These are phyloP conservation scores for Danaus chrysippus DNA, from an alignment of 2,888 invertebrate species.

Conservation along the genomic window DNA sequence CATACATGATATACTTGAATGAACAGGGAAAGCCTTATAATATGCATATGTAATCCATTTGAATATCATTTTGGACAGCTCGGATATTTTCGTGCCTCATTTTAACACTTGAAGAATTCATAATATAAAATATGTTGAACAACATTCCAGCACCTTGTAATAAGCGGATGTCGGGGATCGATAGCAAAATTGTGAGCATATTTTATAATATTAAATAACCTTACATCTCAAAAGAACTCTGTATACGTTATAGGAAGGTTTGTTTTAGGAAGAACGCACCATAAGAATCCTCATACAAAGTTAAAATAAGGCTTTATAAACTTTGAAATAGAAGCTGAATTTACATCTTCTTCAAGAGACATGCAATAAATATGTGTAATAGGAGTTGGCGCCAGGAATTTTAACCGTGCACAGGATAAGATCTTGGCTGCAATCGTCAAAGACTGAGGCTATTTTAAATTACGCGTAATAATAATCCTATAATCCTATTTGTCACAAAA, in stretches of 20 bases:
- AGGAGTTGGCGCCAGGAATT: conserved; percentile 65
- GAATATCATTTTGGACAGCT: conserved; percentile 35
- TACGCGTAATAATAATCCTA: conserved; percentile 37
- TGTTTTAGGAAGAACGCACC: conserved; percentile 40
- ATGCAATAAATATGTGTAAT: conserved; percentile 58
- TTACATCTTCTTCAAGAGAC: conserved; percentile 56
- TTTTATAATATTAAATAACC: conserved; percentile 56
- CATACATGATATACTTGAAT: too few species aligned
- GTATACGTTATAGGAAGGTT: conserved; percentile 40
- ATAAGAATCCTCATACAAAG: conserved; percentile 50
- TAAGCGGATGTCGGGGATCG: conserved; percentile 74
- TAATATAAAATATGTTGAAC: conserved; percentile 66
- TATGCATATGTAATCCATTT: conserved; percentile 32
- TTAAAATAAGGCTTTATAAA: conserved; percentile 57
- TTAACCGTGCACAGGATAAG: conserved; percentile 60
- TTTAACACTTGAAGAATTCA: conserved; percentile 47
- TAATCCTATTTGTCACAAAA: conserved; percentile 32
- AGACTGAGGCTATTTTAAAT: conserved; percentile 50
- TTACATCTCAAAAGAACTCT: conserved; percentile 33
- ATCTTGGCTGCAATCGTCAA: conserved; percentile 58
- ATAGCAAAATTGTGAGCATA: conserved; percentile 71
- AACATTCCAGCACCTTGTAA: conserved; percentile 73
- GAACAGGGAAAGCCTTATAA: too few species aligned
- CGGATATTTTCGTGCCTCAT: conserved; percentile 45
- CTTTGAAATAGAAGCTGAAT: conserved; percentile 50